Evolutionary conservation across 2,113 vertebrate genomes (phyloP).

Genomic region (Perognathus longimembris): DNA sequence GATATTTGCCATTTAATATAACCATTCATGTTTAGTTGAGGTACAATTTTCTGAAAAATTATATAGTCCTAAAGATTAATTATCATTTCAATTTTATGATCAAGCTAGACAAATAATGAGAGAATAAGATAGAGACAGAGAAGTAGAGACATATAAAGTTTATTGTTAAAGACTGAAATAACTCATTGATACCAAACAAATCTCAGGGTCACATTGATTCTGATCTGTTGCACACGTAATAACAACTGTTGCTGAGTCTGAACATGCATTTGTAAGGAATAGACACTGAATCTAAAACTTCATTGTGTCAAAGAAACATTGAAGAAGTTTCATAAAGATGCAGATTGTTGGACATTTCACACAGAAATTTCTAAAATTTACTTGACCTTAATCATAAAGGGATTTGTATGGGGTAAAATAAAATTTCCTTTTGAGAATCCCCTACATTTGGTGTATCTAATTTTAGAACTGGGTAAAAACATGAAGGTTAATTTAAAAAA

Average conservation of each 20-base stretch:
- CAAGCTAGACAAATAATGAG: neutral
- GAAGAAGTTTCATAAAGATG: neutral
- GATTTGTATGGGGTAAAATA: neutral
- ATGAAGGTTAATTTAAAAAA: neutral
- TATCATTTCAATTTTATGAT: neutral
- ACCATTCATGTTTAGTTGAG: neutral
- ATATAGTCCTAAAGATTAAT: neutral
- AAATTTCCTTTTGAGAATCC: neutral
- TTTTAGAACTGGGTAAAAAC: neutral
- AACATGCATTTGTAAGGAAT: accelerated
- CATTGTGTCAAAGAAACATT: neutral
- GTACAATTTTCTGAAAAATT: neutral
- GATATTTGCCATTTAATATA: neutral
- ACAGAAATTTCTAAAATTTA: neutral
- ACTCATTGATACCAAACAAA: neutral
- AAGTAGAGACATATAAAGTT: too few relatives aligned
- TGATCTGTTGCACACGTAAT: neutral
- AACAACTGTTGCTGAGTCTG: neutral
- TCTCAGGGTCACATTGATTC: neutral
- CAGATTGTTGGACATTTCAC: neutral
- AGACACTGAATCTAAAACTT: neutral
- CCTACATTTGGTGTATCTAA: too few relatives aligned
- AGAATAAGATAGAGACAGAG: neutral
- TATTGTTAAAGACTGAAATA: neutral
- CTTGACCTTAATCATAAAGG: neutral